phyloP scores from a whole-genome alignment of 2,888 invertebrate genomes.

The Rhingia campestris region DNA sequence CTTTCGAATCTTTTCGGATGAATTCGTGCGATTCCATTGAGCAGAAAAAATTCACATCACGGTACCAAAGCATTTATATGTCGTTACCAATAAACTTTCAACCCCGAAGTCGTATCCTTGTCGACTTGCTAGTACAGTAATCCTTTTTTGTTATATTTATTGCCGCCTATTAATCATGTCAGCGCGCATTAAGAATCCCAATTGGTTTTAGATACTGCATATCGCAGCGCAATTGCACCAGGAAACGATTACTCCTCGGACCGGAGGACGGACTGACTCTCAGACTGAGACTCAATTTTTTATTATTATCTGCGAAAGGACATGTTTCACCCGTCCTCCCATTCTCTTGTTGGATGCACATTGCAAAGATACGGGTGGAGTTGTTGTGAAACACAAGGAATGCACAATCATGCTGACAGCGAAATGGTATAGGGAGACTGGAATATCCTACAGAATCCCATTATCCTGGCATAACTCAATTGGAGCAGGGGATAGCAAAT shows the following conservation, averaged over 20 bases:
- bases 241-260: slow-evolving; percentile 12
- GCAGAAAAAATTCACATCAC: slow-evolving; percentile 16
- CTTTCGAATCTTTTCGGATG: neutral
- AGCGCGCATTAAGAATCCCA: slow-evolving; percentile 27
- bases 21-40: slow-evolving; percentile 9
- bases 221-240: slow-evolving; percentile 3
- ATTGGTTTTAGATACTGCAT: slow-evolving; percentile 43
- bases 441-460: slow-evolving; percentile 18
- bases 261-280: neutral
- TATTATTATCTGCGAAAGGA: slow-evolving; percentile 32
- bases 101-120: no score
- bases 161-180: slow-evolving; percentile 52
- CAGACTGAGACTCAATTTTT: slow-evolving; percentile 31
- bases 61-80: slow-evolving; percentile 8
- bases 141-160: slow-evolving; percentile 41
- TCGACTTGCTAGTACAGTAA: neutral
- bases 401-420: neutral
- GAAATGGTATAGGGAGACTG: neutral
- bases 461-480: slow-evolving; percentile 29
- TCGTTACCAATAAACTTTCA: neutral
- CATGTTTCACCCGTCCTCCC: neutral
- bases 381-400: slow-evolving; percentile 2
- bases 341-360: neutral
- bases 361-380: neutral
- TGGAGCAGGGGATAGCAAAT: neutral